Conservation (phyloP, 2,888 invertebrate species). For the Platerodrilus igneus region DNA sequence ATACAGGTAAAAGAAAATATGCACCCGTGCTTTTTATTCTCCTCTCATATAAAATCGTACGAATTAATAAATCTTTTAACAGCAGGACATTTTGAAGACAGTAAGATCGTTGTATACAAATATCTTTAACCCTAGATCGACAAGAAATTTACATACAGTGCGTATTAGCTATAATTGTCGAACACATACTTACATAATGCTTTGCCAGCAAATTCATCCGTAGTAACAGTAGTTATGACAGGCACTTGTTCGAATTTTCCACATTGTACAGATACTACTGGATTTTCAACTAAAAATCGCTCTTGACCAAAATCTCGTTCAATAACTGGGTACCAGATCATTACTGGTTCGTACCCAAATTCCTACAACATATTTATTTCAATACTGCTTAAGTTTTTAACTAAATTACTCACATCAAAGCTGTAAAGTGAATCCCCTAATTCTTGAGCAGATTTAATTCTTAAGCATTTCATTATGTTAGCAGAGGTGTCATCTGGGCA, state of each 20-base stretch:
- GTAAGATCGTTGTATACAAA: too few relatives aligned
- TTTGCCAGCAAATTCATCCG: constrained; percentile 60
- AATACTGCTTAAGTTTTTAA: background rate
- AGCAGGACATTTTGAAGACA: too few relatives aligned
- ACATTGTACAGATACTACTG: constrained; percentile 52
- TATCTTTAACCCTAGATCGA: too few relatives aligned
- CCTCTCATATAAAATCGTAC: too few relatives aligned
- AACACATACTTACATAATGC: constrained; percentile 58
- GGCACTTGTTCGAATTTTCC: constrained; percentile 59
- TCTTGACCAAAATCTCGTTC: constrained; percentile 62
- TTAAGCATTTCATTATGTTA: constrained; percentile 58
- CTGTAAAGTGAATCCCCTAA: constrained; percentile 48
- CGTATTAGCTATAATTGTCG: too few relatives aligned
- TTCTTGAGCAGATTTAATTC: constrained; percentile 50
- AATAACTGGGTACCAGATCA: constrained; percentile 58
- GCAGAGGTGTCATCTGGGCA: constrained; percentile 55
- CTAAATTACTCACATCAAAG: constrained; percentile 42
- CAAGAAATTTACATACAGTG: too few relatives aligned
- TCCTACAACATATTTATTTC: constrained; percentile 42
- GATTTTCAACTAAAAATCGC: constrained; percentile 57
- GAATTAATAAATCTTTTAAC: too few relatives aligned
- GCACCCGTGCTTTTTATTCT: too few relatives aligned
- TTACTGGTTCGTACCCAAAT: constrained; percentile 50
- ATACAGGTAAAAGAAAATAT: too few relatives aligned
- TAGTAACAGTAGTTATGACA: constrained; percentile 59